These are phyloP conservation scores for Nemurella pictetii DNA, from an alignment of 2,888 invertebrate species.

Conservation along the genomic window DNA sequence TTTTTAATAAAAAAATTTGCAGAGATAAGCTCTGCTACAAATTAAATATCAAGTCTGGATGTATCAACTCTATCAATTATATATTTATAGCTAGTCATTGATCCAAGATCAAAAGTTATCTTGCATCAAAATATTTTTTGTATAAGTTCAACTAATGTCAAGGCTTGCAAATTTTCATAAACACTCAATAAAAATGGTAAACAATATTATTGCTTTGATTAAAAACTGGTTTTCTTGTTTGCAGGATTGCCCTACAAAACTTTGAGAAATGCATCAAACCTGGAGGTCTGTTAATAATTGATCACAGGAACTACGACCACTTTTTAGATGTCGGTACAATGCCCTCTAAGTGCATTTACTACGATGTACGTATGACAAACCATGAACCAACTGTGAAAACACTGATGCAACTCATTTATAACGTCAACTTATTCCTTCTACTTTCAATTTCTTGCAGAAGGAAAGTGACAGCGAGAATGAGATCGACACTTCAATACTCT, in stretches of 20 bases:
- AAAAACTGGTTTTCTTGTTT: not conserved
- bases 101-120: not conserved
- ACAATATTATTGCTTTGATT: not conserved
- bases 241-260: conserved; percentile 65
- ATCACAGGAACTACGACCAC: conserved; percentile 86
- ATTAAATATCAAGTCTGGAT: too few species aligned
- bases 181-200: not conserved
- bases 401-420: too few species aligned
- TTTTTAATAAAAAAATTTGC: conserved; percentile 52
- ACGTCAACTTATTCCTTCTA: not conserved
- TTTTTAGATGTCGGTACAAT: conserved; percentile 76
- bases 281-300: conserved; percentile 83
- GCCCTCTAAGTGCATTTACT: conserved; percentile 83
- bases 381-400: too few species aligned
- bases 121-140: not conserved
- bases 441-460: not conserved
- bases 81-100: too few species aligned
- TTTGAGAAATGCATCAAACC: conserved; percentile 83
- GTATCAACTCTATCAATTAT: too few species aligned
- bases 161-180: not conserved
- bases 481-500: conserved; percentile 82
- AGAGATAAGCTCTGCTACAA: too few species aligned
- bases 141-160: not conserved
- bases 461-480: conserved; percentile 76
- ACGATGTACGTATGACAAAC: conserved; percentile 69